These are phyloP conservation scores for Mercenaria mercenaria DNA, from an alignment of 1,140 invertebrate species.

Conservation along the genomic window DNA sequence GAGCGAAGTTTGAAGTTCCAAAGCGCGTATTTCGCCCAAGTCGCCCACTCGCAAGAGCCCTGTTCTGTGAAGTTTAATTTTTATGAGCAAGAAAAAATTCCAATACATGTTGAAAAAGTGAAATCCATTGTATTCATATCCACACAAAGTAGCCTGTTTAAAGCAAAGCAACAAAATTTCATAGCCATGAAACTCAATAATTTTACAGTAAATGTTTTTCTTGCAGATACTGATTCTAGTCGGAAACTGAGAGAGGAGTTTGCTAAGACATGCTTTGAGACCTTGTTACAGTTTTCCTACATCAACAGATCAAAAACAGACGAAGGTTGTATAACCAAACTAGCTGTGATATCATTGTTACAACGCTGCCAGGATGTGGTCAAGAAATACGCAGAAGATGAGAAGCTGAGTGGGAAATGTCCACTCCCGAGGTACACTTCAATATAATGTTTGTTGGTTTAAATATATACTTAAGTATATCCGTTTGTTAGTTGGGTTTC, in stretches of 20 bases:
- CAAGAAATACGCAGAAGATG: conserved; percentile 94
- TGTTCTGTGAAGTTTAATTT: no score
- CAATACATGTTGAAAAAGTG: no score
- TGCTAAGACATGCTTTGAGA: conserved; percentile 98
- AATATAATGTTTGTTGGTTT: neutral
- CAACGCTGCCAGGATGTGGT: conserved; percentile 96
- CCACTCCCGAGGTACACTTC: conserved; percentile 92
- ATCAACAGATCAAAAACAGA: conserved; percentile 86
- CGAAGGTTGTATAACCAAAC: conserved; percentile 90
- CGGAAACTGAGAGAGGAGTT: conserved; percentile 96
- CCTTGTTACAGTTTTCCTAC: conserved; percentile 96
- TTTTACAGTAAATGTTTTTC: conserved; percentile 77
- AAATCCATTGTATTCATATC: no score
- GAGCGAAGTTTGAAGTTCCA: no score
- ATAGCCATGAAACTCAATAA: no score
- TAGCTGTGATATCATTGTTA: conserved; percentile 96
- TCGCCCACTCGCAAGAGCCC: no score
- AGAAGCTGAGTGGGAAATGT: conserved; percentile 95
- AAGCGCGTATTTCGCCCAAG: no score
- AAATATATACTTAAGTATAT: neutral
- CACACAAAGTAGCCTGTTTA: no score
- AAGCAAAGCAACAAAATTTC: no score
- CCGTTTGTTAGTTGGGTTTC: no score
- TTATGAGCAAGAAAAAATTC: no score
- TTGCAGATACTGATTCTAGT: conserved; percentile 93